A percentile compares a stretch with the other conserved stretches of the same genome.
These are phyloP conservation scores for Trachelipus rathkii DNA, from an alignment of 1,140 invertebrate species.

Conservation along the genomic window DNA sequence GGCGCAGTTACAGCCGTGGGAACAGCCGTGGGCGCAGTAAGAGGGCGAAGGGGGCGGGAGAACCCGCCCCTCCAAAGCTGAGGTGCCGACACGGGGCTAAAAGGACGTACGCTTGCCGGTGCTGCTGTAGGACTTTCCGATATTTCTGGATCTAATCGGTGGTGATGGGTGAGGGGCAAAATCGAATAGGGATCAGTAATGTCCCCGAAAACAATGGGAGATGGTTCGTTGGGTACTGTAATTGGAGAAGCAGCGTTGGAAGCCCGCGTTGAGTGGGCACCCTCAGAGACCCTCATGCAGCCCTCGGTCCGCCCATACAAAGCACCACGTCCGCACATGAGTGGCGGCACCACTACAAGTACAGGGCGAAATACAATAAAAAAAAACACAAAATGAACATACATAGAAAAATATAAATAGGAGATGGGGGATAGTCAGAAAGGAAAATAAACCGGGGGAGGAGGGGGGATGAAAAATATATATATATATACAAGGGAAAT, in stretches of 20 bases:
- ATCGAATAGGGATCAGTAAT: conserved; percentile 26
- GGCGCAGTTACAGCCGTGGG: conserved; percentile 34
- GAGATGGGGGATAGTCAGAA: background rate
- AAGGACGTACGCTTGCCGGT: conserved; percentile 18
- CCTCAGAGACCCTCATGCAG: conserved; percentile 14
- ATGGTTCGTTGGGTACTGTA: conserved; percentile 32
- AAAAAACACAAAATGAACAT: too few species aligned
- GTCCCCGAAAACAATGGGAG: background rate
- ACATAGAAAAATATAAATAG: background rate
- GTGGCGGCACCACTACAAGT: background rate
- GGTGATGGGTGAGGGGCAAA: conserved; percentile 28
- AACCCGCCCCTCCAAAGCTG: conserved; percentile 43
- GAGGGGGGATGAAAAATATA: too few species aligned
- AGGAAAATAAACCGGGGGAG: background rate
- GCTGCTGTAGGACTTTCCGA: conserved; percentile 7
- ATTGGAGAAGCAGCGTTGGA: conserved; percentile 28
- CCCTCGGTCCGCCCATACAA: background rate
- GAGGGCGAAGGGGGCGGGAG: conserved; percentile 48
- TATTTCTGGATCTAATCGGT: background rate
- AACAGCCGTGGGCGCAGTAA: conserved; percentile 32
- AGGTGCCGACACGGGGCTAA: conserved; percentile 29
- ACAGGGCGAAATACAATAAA: background rate
- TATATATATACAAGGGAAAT: too few species aligned
- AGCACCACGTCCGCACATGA: conserved; percentile 1
- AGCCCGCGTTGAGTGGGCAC: conserved; percentile 30